A percentile compares a stretch with the other conserved stretches of the same genome.
Conservation (phyloP, 2,113 vertebrate genomes). For the Coptodon bakossiorum region DNA sequence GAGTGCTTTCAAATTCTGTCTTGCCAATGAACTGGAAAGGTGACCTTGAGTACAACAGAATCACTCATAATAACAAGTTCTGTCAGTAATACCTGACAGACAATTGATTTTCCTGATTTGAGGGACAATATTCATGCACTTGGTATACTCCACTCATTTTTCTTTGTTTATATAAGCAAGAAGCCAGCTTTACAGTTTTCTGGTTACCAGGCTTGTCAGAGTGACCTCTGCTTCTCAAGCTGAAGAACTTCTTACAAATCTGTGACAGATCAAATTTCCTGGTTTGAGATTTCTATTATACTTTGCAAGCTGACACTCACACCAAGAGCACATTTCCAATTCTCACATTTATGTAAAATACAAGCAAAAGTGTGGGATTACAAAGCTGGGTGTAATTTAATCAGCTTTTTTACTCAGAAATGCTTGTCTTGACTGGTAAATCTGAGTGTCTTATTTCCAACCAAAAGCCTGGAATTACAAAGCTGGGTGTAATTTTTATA, state of each 20-base stretch:
- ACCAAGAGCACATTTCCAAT: background rate
- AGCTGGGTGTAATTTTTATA: too few relatives aligned
- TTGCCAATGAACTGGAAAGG: background rate
- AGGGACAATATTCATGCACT: accelerated
- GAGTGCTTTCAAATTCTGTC: background rate
- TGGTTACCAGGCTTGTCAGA: background rate
- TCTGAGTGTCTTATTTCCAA: too few relatives aligned
- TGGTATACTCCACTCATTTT: background rate
- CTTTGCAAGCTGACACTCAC: background rate
- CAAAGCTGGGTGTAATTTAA: background rate
- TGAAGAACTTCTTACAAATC: background rate
- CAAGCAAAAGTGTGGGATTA: background rate
- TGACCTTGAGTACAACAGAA: background rate
- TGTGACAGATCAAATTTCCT: background rate
- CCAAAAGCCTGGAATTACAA: too few relatives aligned
- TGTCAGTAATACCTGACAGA: accelerated
- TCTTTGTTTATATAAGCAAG: background rate
- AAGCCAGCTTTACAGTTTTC: background rate
- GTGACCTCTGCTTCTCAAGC: background rate
- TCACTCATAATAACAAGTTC: background rate
- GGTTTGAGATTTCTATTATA: background rate
- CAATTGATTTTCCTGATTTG: background rate
- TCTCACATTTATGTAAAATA: background rate
- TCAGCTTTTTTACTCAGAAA: background rate
- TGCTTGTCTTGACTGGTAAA: background rate